Percentiles rank a stretch among this genome's conserved stretches.
Conservation (phyloP, 2,797 vertebrate species). For the Gambelia wislizenii region DNA sequence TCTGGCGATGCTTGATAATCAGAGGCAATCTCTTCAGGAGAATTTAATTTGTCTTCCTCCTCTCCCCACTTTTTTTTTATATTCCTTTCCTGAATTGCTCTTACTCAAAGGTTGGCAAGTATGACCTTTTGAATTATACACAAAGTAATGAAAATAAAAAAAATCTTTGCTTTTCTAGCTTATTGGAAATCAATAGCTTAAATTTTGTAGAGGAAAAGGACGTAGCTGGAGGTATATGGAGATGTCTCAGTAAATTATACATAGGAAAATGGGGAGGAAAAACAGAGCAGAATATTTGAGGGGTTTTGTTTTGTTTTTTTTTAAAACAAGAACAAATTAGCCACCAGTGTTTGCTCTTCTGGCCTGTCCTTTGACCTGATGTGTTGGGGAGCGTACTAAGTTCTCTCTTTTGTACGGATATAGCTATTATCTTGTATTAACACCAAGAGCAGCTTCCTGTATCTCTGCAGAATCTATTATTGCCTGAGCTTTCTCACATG, state of each 20-base stretch:
- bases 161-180: neutral
- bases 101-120: neutral
- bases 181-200: slow-evolving; percentile 36
- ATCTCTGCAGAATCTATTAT: neutral
- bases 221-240: slow-evolving; percentile 1
- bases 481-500: slow-evolving; percentile 29
- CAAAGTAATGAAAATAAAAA: slow-evolving; percentile 22
- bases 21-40: too few relatives aligned
- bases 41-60: neutral
- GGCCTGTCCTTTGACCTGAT: slow-evolving; percentile 4
- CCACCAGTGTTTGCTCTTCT: neutral
- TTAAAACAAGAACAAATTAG: neutral
- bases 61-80: slow-evolving; percentile 1
- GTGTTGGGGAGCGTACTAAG: neutral
- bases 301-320: too few relatives aligned
- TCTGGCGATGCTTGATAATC: neutral
- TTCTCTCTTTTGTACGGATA: neutral
- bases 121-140: neutral
- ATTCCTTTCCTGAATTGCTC: neutral
- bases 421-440: neutral
- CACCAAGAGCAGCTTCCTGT: neutral
- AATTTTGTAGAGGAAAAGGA: slow-evolving; percentile 18
- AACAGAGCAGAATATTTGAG: neutral
- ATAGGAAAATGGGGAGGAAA: neutral
- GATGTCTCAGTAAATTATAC: neutral